phyloP scores from a whole-genome alignment of 2,113 vertebrate species.

The Pluvialis apricaria region DNA sequence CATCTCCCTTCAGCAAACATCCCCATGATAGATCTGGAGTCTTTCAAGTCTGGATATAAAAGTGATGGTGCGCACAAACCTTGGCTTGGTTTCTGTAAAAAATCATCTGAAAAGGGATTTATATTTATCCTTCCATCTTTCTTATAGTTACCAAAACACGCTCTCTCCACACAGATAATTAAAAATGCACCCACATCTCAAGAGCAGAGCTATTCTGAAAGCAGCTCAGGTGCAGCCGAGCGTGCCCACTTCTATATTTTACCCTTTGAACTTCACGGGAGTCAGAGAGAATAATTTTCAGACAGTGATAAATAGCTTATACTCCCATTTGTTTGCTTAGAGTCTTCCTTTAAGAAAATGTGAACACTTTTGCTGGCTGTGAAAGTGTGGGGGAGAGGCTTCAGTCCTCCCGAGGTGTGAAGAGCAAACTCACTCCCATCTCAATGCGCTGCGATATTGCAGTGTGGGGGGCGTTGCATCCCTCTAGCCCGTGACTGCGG shows the following conservation, averaged over 20 bases:
- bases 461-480: neutral
- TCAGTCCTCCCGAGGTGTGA: neutral
- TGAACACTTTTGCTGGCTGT: neutral
- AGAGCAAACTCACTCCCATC: neutral
- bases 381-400: neutral
- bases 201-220: neutral
- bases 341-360: neutral
- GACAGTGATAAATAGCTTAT: neutral
- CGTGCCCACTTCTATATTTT: fast-evolving
- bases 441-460: fast-evolving
- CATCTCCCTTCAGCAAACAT: neutral
- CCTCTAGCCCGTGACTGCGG: neutral
- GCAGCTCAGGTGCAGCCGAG: neutral
- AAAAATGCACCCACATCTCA: neutral
- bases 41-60: neutral
- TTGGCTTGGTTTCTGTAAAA: neutral
- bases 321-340: neutral
- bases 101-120: neutral
- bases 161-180: neutral
- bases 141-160: neutral
- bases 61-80: neutral
- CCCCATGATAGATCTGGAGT: neutral
- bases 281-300: neutral
- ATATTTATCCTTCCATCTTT: neutral
- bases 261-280: neutral